These are phyloP conservation scores for Saccostrea cuccullata DNA, from an alignment of 1,140 invertebrate species.

Conservation along the genomic window DNA sequence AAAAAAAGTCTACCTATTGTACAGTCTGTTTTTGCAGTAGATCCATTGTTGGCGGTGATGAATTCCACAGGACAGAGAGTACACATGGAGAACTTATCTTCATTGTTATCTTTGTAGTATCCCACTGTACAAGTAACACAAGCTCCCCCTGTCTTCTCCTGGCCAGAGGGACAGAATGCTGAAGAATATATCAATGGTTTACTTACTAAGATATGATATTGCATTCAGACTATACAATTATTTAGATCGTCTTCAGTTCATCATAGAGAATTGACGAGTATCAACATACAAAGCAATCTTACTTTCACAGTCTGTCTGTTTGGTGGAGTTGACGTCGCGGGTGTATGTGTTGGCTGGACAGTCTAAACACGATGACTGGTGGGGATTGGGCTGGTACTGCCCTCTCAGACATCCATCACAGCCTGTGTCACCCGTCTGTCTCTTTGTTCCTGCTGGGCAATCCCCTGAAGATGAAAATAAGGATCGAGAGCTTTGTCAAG, in stretches of 20 bases:
- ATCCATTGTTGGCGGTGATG: constrained; percentile 49
- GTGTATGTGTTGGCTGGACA: constrained; percentile 39
- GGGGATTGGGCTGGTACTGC: constrained; percentile 49
- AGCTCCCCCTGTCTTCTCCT: constrained; percentile 50
- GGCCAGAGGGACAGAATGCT: constrained; percentile 60
- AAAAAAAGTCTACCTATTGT: constrained; percentile 51
- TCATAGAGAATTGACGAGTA: too few species aligned
- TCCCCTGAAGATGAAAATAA: constrained; percentile 43
- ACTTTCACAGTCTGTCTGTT: constrained; percentile 46
- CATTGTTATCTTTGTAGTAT: constrained; percentile 60
- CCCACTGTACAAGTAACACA: constrained; percentile 55
- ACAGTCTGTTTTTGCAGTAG: constrained; percentile 47
- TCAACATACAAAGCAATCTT: not conserved
- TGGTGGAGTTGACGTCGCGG: constrained; percentile 23
- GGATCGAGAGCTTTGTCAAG: not conserved
- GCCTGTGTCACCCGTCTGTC: constrained; percentile 36
- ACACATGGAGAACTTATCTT: constrained; percentile 53
- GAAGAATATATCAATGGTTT: not conserved
- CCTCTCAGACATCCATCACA: constrained; percentile 57
- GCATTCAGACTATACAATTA: too few species aligned
- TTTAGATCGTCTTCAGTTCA: too few species aligned
- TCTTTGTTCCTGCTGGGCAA: constrained; percentile 55
- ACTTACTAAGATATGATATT: too few species aligned
- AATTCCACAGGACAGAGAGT: constrained; percentile 43
- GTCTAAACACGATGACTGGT: constrained; percentile 46